phyloP scores from a whole-genome alignment of 1,140 invertebrate genomes.

The Micrasema minimum region DNA sequence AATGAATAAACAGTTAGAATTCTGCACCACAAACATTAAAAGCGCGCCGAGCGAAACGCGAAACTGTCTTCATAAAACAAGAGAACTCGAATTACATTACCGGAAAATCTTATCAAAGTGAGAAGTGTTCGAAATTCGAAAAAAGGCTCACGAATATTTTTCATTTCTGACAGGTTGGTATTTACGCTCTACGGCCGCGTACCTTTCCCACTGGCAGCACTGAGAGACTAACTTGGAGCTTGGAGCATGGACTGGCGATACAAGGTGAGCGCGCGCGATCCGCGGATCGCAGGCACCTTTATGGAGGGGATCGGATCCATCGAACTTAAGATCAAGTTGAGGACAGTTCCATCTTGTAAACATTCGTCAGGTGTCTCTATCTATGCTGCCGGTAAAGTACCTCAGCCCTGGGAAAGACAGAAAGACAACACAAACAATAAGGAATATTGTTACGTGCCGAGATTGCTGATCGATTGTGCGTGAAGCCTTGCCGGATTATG shows the following conservation, averaged over 20 bases:
- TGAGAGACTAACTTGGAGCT: not conserved
- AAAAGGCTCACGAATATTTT: slow-evolving; percentile 11
- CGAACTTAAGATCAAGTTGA: slow-evolving; percentile 19
- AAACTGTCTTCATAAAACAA: slow-evolving; percentile 29
- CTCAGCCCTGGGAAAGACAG: slow-evolving; percentile 25
- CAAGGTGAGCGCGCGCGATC: slow-evolving; percentile 26
- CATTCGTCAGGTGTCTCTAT: slow-evolving; percentile 33
- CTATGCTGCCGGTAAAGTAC: too few species aligned
- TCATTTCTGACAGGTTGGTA: slow-evolving; percentile 28
- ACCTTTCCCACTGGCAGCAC: slow-evolving; percentile 22
- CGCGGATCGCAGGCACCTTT: not conserved
- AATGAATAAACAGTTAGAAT: slow-evolving; percentile 34
- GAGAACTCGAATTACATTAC: slow-evolving; percentile 4
- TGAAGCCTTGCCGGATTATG: slow-evolving; percentile 23
- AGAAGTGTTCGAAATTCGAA: slow-evolving; percentile 21
- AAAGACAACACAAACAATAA: slow-evolving; percentile 18
- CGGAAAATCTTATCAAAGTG: slow-evolving; percentile 27
- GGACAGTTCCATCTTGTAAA: slow-evolving; percentile 23
- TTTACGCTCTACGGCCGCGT: slow-evolving; percentile 17
- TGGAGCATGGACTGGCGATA: not conserved
- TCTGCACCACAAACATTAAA: slow-evolving; percentile 25
- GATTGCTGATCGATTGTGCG: slow-evolving; percentile 28
- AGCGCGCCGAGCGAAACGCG: slow-evolving; percentile 27
- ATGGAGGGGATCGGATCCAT: not conserved
- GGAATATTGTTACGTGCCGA: slow-evolving; percentile 27